Evolutionary conservation across 92 coral and sea anemone genomes (phyloP).

Genomic region (Palythoa grandis): DNA sequence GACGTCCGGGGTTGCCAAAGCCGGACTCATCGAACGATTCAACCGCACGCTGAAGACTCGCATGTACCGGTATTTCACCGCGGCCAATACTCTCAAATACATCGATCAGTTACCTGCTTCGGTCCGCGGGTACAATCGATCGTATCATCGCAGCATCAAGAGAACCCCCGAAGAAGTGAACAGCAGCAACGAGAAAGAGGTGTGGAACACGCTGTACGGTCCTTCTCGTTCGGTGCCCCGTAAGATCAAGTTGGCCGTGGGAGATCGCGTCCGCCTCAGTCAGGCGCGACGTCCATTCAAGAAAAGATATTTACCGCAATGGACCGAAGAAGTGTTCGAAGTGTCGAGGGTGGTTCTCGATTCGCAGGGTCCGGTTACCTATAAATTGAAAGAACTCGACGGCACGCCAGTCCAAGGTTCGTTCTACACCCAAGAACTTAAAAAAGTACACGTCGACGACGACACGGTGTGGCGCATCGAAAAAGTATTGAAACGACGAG

Average conservation of each 20-base stretch:
- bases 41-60: neutral
- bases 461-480: constrained; percentile 48
- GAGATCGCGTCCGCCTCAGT: neutral
- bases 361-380: constrained; percentile 30
- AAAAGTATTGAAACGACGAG: constrained; percentile 46
- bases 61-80: neutral
- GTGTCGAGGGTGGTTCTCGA: neutral
- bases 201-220: no score
- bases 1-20: neutral
- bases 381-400: constrained; percentile 2
- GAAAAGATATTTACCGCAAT: neutral
- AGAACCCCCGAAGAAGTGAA: neutral
- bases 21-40: neutral
- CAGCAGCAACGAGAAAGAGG: neutral
- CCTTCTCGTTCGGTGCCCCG: no score
- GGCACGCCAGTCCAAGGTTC: neutral
- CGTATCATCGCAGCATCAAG: neutral
- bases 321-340: neutral
- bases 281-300: neutral
- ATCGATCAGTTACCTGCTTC: neutral
- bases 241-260: neutral
- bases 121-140: neutral
- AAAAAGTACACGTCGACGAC: constrained; percentile 23
- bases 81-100: neutral
- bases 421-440: neutral